Evolutionary conservation across 2,888 invertebrate species (phyloP).

Genomic region (Synanthedon formicaeformis): DNA sequence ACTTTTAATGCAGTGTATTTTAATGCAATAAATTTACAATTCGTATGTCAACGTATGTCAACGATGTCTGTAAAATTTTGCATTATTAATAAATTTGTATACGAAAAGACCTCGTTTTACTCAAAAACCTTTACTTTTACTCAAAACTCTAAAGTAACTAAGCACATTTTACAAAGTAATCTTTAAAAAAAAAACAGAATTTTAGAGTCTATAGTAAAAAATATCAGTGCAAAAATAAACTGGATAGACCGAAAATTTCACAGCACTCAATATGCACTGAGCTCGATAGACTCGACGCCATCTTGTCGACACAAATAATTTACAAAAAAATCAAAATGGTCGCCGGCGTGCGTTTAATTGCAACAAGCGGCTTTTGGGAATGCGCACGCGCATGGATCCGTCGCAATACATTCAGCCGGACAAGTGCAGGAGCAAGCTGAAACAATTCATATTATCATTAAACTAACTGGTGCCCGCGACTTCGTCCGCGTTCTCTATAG

Average conservation of each 20-base stretch:
- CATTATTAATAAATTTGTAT: conserved; percentile 7
- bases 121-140: neutral
- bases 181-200: neutral
- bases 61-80: neutral
- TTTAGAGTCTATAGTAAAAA: neutral
- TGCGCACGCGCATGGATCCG: conserved; percentile 53
- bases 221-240: neutral
- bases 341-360: conserved; percentile 14
- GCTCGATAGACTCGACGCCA: conserved; percentile 7
- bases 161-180: neutral
- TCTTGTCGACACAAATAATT: conserved; percentile 28
- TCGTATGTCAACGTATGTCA: too few relatives aligned
- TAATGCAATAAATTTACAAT: too few relatives aligned
- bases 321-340: conserved; percentile 26
- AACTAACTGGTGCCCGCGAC: too few relatives aligned
- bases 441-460: neutral
- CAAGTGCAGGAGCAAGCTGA: conserved; percentile 53
- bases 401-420: conserved; percentile 49
- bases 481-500: too few relatives aligned
- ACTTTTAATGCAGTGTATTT: too few relatives aligned
- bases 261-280: neutral
- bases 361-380: conserved; percentile 56
- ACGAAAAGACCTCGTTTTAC: conserved; percentile 2
- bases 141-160: conserved; percentile 4
- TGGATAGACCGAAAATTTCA: neutral